Base-by-base conservation (phyloP, 2,113 vertebrate genomes). In the Sciurus niger region DNA sequence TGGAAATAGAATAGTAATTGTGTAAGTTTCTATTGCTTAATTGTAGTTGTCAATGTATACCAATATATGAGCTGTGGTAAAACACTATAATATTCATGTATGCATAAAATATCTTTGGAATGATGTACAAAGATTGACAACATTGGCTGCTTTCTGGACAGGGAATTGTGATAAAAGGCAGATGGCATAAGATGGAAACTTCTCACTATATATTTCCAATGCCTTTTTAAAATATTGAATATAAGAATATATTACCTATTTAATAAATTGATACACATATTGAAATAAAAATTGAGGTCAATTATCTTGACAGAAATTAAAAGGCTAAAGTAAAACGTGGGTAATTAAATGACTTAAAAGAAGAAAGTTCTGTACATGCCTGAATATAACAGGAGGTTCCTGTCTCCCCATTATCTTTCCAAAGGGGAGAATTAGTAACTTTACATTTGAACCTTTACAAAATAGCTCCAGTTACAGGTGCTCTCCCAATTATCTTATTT, bases 401-500 rank as follows among this genome's bases (percentile, higher is more conserved):
- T 22, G 51, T 43, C 10, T 77, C 6, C 25, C 28, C 4, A 40
- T 67, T 79, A 30, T 51, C 68, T 93, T 79, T 95, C 48, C 86
- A 88, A 94, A 89, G 7, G 17, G 85, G 9, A 55, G 3, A 90
- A 84, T 43, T 73, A 94, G 8, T 73, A 80, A 14, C 79, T 87
- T 58, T 79, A 84, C 13, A 87, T 93, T 83, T 80, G 37, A 91
- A 16, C 37, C 11, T 30, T 95, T 91, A 76, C 55, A 63, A 63
- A 95, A 86, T 34, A 70, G 32, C 32, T 94, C 46, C 51, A 84
- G 65, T 46, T 91, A 34, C 55, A 93, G 34, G n/a, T 84, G 12
- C 28, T 89, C 43, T 95, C 60, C 58, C 9, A 34, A 37, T 72
- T 92, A 72, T 32, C 70, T 94, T 87, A 94, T 90, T 95, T 89